Conservation (phyloP, 2,888 invertebrate species). For the Diachrysia chrysitis region DNA sequence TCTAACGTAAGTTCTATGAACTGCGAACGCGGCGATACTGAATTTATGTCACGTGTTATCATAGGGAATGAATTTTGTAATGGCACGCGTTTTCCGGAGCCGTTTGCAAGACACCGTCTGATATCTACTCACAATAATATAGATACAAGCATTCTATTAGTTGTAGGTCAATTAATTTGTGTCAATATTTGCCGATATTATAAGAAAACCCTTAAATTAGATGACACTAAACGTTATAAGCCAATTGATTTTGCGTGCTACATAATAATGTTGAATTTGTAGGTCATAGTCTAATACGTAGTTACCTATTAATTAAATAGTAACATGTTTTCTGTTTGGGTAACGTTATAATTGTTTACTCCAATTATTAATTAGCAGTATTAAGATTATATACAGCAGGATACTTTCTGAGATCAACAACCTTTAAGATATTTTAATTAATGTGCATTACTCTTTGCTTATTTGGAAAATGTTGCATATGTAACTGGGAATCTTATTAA, state of each 20-base stretch:
- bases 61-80: constrained; percentile 80
- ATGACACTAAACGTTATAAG: constrained; percentile 15
- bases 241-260: constrained; percentile 9
- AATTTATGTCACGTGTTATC: constrained; percentile 86
- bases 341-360: constrained; percentile 18
- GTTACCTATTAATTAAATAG: constrained; percentile 24
- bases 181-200: constrained; percentile 36
- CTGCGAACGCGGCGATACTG: constrained; percentile 77
- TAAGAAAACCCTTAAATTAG: constrained; percentile 14
- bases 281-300: constrained; percentile 10
- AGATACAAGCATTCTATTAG: constrained; percentile 48
- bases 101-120: constrained; percentile 44
- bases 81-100: constrained; percentile 79
- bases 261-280: constrained; percentile 30
- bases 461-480: constrained; percentile 10
- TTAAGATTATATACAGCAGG: background rate
- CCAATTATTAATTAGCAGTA: constrained; percentile 5
- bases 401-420: background rate
- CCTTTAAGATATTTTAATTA: constrained; percentile 5
- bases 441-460: background rate
- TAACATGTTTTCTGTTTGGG: constrained; percentile 5
- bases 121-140: constrained; percentile 25
- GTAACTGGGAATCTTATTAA: background rate
- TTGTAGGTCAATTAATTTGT: constrained; percentile 29
- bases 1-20: constrained; percentile 84